These are phyloP conservation scores for Brenthis ino DNA, from an alignment of 2,888 invertebrate genomes.

Conservation along the genomic window DNA sequence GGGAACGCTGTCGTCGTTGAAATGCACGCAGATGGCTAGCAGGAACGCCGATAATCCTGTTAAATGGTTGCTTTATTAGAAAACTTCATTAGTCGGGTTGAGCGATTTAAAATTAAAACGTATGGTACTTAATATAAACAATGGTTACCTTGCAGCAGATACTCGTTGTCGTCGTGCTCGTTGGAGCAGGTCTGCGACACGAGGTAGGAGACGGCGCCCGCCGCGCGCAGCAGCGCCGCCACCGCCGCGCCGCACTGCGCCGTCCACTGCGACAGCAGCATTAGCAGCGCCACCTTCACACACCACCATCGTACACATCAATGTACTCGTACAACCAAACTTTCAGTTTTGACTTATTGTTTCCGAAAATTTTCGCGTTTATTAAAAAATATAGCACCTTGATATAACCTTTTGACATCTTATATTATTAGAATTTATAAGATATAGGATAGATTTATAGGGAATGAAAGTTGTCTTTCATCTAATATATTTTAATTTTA, in stretches of 20 bases:
- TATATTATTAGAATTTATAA: too few species aligned
- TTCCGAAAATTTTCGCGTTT: too few species aligned
- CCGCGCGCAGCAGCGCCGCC: conserved; percentile 88
- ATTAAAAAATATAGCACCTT: too few species aligned
- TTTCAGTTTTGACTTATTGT: too few species aligned
- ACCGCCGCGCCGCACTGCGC: conserved; percentile 92
- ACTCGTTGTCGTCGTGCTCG: conserved; percentile 96
- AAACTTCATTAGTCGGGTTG: too few species aligned
- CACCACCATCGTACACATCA: too few species aligned
- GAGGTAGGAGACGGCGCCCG: conserved; percentile 92
- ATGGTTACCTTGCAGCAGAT: conserved; percentile 86
- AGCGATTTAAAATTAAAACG: too few species aligned
- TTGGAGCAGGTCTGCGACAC: conserved; percentile 90
- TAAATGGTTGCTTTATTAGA: neutral
- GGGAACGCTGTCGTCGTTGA: conserved; percentile 91
- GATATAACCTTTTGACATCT: too few species aligned
- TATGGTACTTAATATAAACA: neutral
- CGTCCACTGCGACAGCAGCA: conserved; percentile 95
- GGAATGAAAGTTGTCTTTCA: too few species aligned
- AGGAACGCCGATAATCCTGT: conserved; percentile 90
- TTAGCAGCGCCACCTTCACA: conserved; percentile 88
- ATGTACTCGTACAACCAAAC: too few species aligned
- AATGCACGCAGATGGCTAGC: conserved; percentile 94
- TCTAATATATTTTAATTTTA: too few species aligned
- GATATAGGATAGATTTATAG: too few species aligned